Evolutionary conservation across 2,888 invertebrate species (phyloP).

Genomic region (Meta bourneti): DNA sequence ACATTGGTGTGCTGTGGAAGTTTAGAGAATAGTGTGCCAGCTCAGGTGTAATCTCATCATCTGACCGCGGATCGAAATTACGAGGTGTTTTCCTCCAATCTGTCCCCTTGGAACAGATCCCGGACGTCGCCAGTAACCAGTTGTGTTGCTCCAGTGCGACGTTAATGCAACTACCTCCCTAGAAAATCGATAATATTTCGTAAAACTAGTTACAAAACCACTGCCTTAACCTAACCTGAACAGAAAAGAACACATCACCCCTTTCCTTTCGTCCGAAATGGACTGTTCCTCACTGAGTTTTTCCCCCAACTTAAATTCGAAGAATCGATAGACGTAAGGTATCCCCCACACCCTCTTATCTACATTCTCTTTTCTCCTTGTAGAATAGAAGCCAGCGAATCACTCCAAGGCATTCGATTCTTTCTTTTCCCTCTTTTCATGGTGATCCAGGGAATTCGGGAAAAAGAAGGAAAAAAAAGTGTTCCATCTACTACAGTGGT

Average conservation of each 20-base stretch:
- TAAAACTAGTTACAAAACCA: not conserved
- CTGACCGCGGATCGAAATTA: too few relatives aligned
- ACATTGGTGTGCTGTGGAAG: too few relatives aligned
- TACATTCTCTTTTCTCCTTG: constrained; percentile 22
- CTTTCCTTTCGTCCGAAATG: not conserved
- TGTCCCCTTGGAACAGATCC: too few relatives aligned
- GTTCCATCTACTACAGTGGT: not conserved
- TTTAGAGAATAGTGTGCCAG: too few relatives aligned
- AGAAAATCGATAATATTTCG: not conserved
- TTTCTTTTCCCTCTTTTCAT: not conserved
- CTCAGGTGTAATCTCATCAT: too few relatives aligned
- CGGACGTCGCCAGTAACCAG: too few relatives aligned
- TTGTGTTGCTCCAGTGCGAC: too few relatives aligned
- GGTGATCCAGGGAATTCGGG: not conserved
- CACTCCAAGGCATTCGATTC: constrained; percentile 44
- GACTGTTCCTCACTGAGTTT: constrained; percentile 25
- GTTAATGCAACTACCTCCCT: too few relatives aligned
- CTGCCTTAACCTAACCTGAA: not conserved
- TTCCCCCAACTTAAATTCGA: constrained; percentile 4
- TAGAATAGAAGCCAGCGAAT: constrained; percentile 23
- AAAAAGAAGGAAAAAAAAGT: not conserved
- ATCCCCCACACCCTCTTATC: constrained; percentile 36
- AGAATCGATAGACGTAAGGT: constrained; percentile 52
- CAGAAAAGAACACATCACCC: constrained; percentile 2
- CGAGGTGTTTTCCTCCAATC: too few relatives aligned